Base-by-base conservation (phyloP, 2,113 vertebrate genomes). In the Trogon surrucura region DNA sequence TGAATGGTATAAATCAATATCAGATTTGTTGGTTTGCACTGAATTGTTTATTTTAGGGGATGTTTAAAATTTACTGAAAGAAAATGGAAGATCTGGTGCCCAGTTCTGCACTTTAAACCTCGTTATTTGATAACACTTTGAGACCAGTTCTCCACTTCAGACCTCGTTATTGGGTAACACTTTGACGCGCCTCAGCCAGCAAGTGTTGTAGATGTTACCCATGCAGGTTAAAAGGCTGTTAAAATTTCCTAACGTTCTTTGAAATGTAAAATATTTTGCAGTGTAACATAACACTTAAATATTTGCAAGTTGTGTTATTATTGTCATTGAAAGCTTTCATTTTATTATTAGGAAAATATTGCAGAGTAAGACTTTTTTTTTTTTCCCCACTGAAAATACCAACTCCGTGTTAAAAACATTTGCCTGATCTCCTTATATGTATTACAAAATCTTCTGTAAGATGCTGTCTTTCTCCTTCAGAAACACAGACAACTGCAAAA, bases 1-100 rank as follows among this genome's bases (percentile, higher is more conserved):
- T 94, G 87, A 94, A 81, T 51, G 83, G 89, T 92, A 94, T 95
- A 84, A 97, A 95, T 96, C 91, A 87, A 41, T 65, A 93, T 85
- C 71, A 69, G 91, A 65, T 88, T 69, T 6, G 19, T 80, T 71
- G 45, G 13, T 83, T 96, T 95, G 64, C 73, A 50, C 34, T 8
- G 66, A 44, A 62, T 34, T 90, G 88, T 94, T 97, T 97, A 69
- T 96, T 96, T 97, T 50, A 87, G 88, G 91, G 50, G 44, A 61
- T 75, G 91, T 58, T 78, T 90, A 77, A 78, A 58, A 23, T 96
- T 94, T 56, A 80, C 70, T 23, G 62, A 66, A 41, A 66, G 92
- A 96, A 94, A 93, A 89, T 53, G 30, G 53, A 44, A 81, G 79
- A 75, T 69, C n/a, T 87, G 86, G 30, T 85, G 85, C 71, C 72